These are phyloP conservation scores for Lamellibrachia satsuma DNA, from an alignment of 2,888 invertebrate species.

Conservation along the genomic window DNA sequence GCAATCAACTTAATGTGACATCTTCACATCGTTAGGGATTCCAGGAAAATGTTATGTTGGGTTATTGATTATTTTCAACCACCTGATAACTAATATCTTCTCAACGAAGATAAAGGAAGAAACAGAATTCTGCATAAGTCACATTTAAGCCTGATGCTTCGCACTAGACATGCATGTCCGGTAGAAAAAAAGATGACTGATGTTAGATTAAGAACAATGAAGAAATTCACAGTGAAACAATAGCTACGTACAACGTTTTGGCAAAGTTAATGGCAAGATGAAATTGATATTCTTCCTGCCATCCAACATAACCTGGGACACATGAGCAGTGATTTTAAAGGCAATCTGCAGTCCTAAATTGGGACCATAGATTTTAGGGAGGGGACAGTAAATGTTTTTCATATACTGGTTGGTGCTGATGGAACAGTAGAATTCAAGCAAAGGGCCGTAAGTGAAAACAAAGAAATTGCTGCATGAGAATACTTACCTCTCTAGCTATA, in stretches of 20 bases:
- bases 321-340: not conserved
- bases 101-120: not conserved
- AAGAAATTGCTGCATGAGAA: no score
- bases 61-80: not conserved
- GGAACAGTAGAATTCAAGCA: no score
- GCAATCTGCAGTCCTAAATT: no score
- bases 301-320: not conserved
- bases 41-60: not conserved
- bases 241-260: not conserved
- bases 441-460: no score
- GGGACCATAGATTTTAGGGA: no score
- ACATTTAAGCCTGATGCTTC: not conserved
- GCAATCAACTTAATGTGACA: not conserved
- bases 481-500: conserved; percentile 62
- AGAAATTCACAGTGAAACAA: not conserved
- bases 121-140: not conserved
- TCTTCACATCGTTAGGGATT: not conserved
- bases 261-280: not conserved
- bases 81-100: not conserved
- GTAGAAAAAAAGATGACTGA: not conserved
- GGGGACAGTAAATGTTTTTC: no score
- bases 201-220: not conserved
- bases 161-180: not conserved
- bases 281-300: not conserved
- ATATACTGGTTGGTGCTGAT: no score